phyloP scores from a whole-genome alignment of 2,888 invertebrate species.

The Oscheius onirici region DNA sequence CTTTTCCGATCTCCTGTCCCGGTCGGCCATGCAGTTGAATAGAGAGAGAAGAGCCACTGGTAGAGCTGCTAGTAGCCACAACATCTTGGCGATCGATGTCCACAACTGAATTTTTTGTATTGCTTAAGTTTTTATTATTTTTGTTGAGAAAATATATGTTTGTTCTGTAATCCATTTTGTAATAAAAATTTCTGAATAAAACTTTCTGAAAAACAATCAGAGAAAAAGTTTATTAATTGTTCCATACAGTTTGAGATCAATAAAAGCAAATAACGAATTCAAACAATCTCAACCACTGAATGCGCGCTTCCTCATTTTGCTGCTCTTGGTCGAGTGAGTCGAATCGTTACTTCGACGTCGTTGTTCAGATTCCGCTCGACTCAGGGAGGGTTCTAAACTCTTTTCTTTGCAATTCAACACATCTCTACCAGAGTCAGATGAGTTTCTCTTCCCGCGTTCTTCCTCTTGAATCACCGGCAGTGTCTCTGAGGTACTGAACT shows the following conservation, averaged over 20 bases:
- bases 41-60: neutral
- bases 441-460: constrained; percentile 39
- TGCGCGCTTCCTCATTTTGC: neutral
- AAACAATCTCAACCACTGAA: neutral
- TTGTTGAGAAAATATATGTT: too few relatives aligned
- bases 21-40: neutral
- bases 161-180: too few relatives aligned
- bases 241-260: too few relatives aligned
- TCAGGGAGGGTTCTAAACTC: neutral
- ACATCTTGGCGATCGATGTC: neutral
- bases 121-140: too few relatives aligned
- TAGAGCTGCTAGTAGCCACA: neutral
- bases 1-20: neutral
- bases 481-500: constrained; percentile 39
- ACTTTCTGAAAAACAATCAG: too few relatives aligned
- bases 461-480: constrained; percentile 56
- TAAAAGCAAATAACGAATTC: too few relatives aligned
- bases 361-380: neutral
- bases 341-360: neutral
- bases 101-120: too few relatives aligned
- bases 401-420: neutral
- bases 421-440: constrained; percentile 3
- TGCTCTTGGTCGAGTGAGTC: neutral
- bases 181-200: too few relatives aligned
- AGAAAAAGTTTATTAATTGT: too few relatives aligned